Base-by-base conservation (phyloP, 2,113 vertebrate species). In the Edolisoma coerulescens region DNA sequence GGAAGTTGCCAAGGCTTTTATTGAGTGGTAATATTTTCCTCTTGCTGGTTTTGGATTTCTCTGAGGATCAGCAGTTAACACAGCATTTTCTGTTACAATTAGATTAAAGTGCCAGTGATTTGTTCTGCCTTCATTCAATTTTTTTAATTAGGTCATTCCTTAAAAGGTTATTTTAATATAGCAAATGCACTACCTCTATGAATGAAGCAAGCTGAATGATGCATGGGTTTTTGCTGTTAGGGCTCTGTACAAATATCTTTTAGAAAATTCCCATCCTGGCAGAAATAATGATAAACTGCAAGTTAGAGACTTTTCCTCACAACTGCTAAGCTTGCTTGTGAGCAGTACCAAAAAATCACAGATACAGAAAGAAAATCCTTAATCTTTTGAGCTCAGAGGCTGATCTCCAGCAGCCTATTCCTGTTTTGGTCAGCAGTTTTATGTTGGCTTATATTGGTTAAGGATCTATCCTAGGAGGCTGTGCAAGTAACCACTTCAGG, bases 141-240 rank as follows among this genome's bases (percentile, higher is more conserved):
- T 96, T 96, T 97, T 96, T 71, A 95, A 98, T 96, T 97, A 95
- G 95, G 84, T 97, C 90, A 95, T 97, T 94, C 71, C 82, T 97
- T 97, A 95, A 97, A 97, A 97, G 93, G 81, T 61, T 85, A 84
- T 96, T 94, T 97, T 97, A 98, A 98, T 98, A 97, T 49, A 81
- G 88, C 96, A 98, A 98, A 95, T 98, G 97, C 91, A 96, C 44
- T 97, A 77, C 89, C 65, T 96, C 71, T 80, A 11, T 94, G 92
- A 92, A 82, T 44, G 91, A 97, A 56, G 56, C 61, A 77, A 91
- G 56, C 41, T 95, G 94, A 94, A 91, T 97, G 89, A 96, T 91
- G 75, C 87, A 84, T 92, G 56, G 44, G 27, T 84, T 86, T 95
- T 83, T 95, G 64, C 59, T 89, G 23, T 87, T 92, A 57, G 11